A percentile compares a stretch with the other conserved stretches of the same genome.
Evolutionary conservation across 1,140 invertebrate genomes (phyloP).

Genomic region (Thaumatotibia leucotreta): DNA sequence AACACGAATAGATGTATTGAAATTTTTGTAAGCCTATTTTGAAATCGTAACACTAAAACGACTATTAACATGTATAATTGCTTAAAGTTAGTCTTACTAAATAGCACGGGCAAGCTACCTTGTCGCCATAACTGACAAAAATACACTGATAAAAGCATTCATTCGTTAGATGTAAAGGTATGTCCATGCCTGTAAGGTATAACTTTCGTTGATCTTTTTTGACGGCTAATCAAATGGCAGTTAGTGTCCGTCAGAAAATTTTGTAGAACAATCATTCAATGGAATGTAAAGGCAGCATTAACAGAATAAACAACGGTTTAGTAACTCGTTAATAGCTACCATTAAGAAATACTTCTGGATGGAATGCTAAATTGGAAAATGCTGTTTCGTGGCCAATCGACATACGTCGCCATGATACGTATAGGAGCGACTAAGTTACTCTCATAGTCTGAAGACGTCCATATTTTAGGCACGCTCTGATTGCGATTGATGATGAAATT

Average conservation of each 20-base stretch:
- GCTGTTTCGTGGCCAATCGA: no score
- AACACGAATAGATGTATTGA: not conserved
- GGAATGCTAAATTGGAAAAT: constrained; percentile 43
- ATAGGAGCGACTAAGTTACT: no score
- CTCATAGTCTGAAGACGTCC: no score
- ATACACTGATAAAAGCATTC: not conserved
- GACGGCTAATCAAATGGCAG: not conserved
- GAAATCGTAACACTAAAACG: no score
- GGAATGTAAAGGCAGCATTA: no score
- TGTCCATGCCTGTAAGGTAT: no score
- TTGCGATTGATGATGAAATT: no score
- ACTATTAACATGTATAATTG: not conserved
- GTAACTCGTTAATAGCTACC: not conserved
- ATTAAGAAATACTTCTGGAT: constrained; percentile 25
- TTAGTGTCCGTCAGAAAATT: no score
- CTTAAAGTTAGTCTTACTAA: not conserved
- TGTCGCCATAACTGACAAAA: not conserved
- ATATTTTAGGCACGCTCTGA: no score
- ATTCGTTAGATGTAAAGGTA: not conserved
- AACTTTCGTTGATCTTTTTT: not conserved
- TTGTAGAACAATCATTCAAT: no score
- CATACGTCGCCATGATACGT: no score
- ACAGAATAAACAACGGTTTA: not conserved
- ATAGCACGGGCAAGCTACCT: not conserved
- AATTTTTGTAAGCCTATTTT: not conserved